A percentile compares a stretch with the other conserved stretches of the same genome.
These are phyloP conservation scores for Drosophila pseudoobscura DNA, from an alignment of 1,140 invertebrate genomes.

Conservation along the genomic window DNA sequence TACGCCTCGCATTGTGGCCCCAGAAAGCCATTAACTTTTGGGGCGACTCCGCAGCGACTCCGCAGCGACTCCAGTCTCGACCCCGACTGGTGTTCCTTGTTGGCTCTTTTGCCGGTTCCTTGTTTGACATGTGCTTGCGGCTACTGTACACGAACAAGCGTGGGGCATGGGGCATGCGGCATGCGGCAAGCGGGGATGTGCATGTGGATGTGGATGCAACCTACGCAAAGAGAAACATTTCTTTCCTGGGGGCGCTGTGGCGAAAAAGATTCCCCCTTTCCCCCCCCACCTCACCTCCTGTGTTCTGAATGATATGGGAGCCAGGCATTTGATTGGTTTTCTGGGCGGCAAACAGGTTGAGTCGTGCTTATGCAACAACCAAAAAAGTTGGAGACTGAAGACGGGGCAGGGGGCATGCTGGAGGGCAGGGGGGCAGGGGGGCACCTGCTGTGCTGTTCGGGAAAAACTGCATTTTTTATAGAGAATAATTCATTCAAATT, in stretches of 20 bases:
- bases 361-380: conserved; percentile 14
- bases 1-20: conserved; percentile 54
- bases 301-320: conserved; percentile 27
- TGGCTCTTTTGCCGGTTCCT: conserved; percentile 33
- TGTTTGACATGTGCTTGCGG: conserved; percentile 69
- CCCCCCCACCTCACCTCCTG: not conserved
- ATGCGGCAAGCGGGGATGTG: not conserved
- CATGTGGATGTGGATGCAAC: conserved; percentile 1
- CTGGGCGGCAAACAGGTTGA: conserved; percentile 37
- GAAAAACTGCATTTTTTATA: conserved; percentile 31
- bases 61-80: conserved; percentile 1
- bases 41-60: not conserved
- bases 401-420: no score
- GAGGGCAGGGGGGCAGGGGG: not conserved
- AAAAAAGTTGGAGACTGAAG: no score
- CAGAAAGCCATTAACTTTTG: conserved; percentile 60
- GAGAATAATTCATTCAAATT: conserved; percentile 41
- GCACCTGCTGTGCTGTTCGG: conserved; percentile 33
- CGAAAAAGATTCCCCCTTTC: not conserved
- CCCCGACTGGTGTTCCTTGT: conserved; percentile 32
- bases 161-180: not conserved
- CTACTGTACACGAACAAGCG: conserved; percentile 54
- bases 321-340: conserved; percentile 42
- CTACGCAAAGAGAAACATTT: conserved; percentile 24
- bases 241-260: conserved; percentile 2